phyloP scores from a whole-genome alignment of 2,797 vertebrate genomes.

The Lepilemur septentrionalis region DNA sequence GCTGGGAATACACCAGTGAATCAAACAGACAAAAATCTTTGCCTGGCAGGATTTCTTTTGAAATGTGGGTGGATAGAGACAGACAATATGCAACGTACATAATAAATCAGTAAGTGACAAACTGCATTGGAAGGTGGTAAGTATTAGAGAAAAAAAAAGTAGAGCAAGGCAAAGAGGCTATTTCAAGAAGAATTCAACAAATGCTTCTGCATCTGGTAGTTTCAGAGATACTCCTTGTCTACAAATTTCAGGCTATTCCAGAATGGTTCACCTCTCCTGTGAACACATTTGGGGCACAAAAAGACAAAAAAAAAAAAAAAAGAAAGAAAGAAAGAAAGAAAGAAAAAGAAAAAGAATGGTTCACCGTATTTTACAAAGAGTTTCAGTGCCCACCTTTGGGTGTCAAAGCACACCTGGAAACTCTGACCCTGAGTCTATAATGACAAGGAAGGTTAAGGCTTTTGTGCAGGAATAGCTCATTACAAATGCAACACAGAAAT shows the following conservation, averaged over 20 bases:
- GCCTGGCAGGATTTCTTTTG: neutral
- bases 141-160: neutral
- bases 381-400: neutral
- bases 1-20: neutral
- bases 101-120: neutral
- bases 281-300: too few relatives aligned
- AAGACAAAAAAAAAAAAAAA: too few relatives aligned
- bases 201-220: neutral
- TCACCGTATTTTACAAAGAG: neutral
- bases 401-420: neutral
- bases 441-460: neutral
- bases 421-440: neutral
- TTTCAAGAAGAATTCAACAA: neutral
- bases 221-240: neutral
- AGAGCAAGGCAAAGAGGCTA: neutral
- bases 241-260: neutral
- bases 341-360: too few relatives aligned
- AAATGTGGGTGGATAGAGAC: neutral
- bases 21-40: neutral
- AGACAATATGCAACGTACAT: neutral
- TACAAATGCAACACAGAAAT: neutral
- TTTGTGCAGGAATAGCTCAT: neutral
- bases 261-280: neutral
- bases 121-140: neutral
- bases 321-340: too few relatives aligned